Conservation (phyloP, 2,888 invertebrate species). For the Pachymerium ferrugineum region DNA sequence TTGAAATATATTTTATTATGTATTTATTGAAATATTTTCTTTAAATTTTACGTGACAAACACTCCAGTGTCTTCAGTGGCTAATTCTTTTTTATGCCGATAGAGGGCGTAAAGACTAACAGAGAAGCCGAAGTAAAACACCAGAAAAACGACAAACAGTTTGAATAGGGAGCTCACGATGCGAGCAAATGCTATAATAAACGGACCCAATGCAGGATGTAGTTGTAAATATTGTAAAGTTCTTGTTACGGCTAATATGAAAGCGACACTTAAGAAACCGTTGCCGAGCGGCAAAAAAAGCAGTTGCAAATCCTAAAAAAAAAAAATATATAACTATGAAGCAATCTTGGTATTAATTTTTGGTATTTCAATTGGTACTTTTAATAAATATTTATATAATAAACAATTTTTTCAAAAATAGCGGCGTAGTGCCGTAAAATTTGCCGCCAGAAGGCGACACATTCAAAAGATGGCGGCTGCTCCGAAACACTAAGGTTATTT, state of each 20-base stretch:
- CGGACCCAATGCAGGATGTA: conserved; percentile 61
- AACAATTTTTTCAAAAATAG: not conserved
- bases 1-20: conserved; percentile 44
- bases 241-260: conserved; percentile 62
- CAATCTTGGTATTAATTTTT: not conserved
- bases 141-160: conserved; percentile 58
- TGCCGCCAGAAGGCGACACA: not conserved
- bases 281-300: conserved; percentile 53
- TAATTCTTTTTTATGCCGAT: conserved; percentile 61
- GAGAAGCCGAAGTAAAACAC: conserved; percentile 59
- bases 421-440: not conserved
- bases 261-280: conserved; percentile 61
- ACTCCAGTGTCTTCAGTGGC: conserved; percentile 48
- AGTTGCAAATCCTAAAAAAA: not conserved
- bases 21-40: not conserved
- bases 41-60: not conserved
- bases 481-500: not conserved
- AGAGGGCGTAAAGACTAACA: conserved; percentile 58
- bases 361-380: too few species aligned
- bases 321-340: not conserved
- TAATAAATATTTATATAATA: too few species aligned
- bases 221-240: conserved; percentile 58
- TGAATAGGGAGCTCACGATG: conserved; percentile 62
- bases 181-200: conserved; percentile 54
- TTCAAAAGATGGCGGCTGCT: not conserved